phyloP scores from a whole-genome alignment of 2,797 vertebrate genomes.

The Nannoperca obscura region DNA sequence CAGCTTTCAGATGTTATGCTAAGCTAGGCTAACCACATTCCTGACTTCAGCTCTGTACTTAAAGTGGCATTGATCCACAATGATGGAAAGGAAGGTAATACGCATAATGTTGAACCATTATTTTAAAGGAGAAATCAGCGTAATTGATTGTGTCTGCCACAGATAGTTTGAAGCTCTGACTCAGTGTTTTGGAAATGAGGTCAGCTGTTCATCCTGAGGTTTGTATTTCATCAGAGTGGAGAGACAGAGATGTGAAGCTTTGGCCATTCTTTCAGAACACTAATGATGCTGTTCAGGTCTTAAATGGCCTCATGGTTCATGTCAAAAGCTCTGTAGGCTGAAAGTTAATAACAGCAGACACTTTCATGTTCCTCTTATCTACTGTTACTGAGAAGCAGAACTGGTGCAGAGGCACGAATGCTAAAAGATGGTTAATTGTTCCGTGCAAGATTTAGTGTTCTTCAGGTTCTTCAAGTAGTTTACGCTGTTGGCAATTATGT shows the following conservation, averaged over 20 bases:
- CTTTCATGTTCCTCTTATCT: constrained; percentile 45
- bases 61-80: neutral
- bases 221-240: neutral
- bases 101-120: too few species aligned
- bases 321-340: constrained; percentile 29
- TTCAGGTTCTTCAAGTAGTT: constrained; percentile 58
- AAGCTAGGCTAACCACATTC: neutral
- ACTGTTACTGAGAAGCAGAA: constrained; percentile 29
- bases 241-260: neutral
- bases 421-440: constrained; percentile 41
- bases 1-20: too few species aligned
- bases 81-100: neutral
- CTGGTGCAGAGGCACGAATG: constrained; percentile 20
- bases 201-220: neutral
- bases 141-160: neutral
- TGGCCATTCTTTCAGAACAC: constrained; percentile 7
- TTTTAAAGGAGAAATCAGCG: too few species aligned
- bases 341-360: constrained; percentile 41
- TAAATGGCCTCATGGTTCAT: constrained; percentile 30
- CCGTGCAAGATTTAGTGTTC: constrained; percentile 54
- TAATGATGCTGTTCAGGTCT: constrained; percentile 22
- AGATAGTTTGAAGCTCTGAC: neutral
- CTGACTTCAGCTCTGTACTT: neutral
- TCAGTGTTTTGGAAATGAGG: neutral
- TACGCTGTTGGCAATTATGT: constrained; percentile 73